These are phyloP conservation scores for Triops cancriformis DNA, from an alignment of 1,140 invertebrate genomes.

Conservation along the genomic window DNA sequence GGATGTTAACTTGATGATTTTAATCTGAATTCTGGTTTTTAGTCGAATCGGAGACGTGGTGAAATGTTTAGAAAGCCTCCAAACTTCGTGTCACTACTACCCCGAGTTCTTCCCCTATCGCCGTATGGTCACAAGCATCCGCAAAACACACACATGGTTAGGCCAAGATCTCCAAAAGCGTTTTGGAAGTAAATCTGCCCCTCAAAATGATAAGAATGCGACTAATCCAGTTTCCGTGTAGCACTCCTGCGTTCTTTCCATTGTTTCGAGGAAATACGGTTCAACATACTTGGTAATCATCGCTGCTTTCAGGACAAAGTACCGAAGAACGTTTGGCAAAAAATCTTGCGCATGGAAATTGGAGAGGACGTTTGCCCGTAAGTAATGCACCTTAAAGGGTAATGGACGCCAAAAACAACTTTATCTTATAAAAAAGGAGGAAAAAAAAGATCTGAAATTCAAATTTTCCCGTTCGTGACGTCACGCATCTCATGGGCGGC, in stretches of 20 bases:
- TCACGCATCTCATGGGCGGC: no score
- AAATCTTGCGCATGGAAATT: constrained; percentile 25
- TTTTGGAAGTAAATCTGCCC: constrained; percentile 22
- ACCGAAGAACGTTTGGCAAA: constrained; percentile 24
- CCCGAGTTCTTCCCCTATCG: constrained; percentile 27
- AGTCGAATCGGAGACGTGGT: constrained; percentile 26
- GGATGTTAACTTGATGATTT: neutral
- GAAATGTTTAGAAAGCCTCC: constrained; percentile 23
- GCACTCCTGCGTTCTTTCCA: constrained; percentile 21
- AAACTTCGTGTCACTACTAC: constrained; percentile 21
- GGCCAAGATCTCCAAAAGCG: constrained; percentile 26
- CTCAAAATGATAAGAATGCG: neutral
- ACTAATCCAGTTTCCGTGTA: neutral
- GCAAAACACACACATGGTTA: constrained; percentile 23
- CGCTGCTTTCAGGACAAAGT: neutral
- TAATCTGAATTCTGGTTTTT: neutral
- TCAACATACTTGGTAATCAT: neutral
- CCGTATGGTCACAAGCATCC: constrained; percentile 26
- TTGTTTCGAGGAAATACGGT: constrained; percentile 25
- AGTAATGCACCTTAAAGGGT: neutral
- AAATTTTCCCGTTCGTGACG: no score
- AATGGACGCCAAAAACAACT: no score
- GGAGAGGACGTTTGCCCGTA: constrained; percentile 26
- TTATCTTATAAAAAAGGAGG: no score
- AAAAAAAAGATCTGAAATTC: no score